Percentiles rank a stretch among this genome's conserved stretches.
Evolutionary conservation across 2,888 invertebrate genomes (phyloP).

Genomic region (Ophion ventricosus): DNA sequence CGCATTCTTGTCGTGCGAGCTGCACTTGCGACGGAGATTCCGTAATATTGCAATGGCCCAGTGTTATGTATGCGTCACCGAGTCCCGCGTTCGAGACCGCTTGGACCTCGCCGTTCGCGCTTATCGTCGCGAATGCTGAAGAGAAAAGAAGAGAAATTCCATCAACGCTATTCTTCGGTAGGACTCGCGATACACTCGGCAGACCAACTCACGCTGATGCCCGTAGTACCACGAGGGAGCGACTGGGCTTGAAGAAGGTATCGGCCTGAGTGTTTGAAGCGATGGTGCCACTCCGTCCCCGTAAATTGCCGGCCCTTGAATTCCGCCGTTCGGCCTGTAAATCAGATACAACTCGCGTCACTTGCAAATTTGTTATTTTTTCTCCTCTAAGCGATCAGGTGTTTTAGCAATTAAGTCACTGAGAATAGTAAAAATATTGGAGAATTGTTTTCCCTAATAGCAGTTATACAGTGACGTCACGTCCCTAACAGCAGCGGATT

Average conservation of each 20-base stretch:
- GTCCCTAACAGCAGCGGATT: no score
- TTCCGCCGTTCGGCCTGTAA: slow-evolving; percentile 75
- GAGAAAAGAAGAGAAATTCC: slow-evolving; percentile 19
- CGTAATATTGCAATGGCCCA: slow-evolving; percentile 81
- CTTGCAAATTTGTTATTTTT: slow-evolving; percentile 15
- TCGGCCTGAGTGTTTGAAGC: slow-evolving; percentile 82
- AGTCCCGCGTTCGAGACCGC: slow-evolving; percentile 78
- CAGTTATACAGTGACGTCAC: no score
- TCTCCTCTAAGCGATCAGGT: neutral
- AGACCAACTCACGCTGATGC: slow-evolving; percentile 79
- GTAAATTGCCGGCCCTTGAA: slow-evolving; percentile 78
- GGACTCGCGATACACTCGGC: neutral
- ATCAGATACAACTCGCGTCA: slow-evolving; percentile 19
- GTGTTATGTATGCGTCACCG: slow-evolving; percentile 84
- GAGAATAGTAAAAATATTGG: neutral
- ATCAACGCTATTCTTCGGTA: neutral
- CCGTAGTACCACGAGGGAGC: slow-evolving; percentile 84
- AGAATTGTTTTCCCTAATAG: no score
- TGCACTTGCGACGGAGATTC: slow-evolving; percentile 79
- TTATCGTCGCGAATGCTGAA: slow-evolving; percentile 78
- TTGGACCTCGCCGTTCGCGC: slow-evolving; percentile 77
- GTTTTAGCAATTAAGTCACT: neutral
- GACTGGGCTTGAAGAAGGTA: slow-evolving; percentile 84
- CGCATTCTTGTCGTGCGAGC: slow-evolving; percentile 79
- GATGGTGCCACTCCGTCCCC: slow-evolving; percentile 79